Base-by-base conservation (phyloP, 1,140 invertebrate genomes). In the Papilio xuthus region DNA sequence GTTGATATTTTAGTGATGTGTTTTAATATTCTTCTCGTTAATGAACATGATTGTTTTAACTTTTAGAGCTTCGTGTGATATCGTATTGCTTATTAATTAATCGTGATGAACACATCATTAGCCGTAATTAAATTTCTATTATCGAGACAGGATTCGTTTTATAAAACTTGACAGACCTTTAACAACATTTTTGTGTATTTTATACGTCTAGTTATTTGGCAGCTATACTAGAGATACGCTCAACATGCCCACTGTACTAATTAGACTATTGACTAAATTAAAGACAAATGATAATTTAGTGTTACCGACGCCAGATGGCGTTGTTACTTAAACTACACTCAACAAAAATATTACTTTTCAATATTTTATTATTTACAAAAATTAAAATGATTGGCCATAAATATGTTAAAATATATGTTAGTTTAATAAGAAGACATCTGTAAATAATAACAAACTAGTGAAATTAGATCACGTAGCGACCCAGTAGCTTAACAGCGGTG, bases 391-490 rank as follows among this genome's bases (percentile, higher is more conserved):
- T 18, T 47, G 20, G 4, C 28, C 28, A 67, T 28, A 15, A 18
- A 32, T 56, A n/a, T 56, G 6, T 9, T 56, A 56, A 0, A 15
- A 28, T 7, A 15, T 28, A 15, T 15, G 18, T 50, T 18, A 50
- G 47, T 13, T 15, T 50, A 0, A 47, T 6, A 18, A 2, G 4
- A 18, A 18, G 47, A 50, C 47, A 50, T 50, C 47, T 50, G 15
- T 18, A 50, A 50, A 50, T 67, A 6, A 28, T 67, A 67, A 32
- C 26, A 32, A 28, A 67, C 60, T 67, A 28, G 26, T 28, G n/a
- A 12, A 67, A 67, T 67, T 15, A 67, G 60, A 67, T 67, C 60
- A 67, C 60, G 60, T 67, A 32, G 23, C 26, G 60, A 12, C 12
- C 23, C 23, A 28, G 60, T 28, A 32, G 26, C 13, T 23, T 60